Evolutionary conservation across 2,113 vertebrate species (phyloP), one percentile per base, ranked within the genome.

Genomic region (Pygoscelis antarcticus): DNA sequence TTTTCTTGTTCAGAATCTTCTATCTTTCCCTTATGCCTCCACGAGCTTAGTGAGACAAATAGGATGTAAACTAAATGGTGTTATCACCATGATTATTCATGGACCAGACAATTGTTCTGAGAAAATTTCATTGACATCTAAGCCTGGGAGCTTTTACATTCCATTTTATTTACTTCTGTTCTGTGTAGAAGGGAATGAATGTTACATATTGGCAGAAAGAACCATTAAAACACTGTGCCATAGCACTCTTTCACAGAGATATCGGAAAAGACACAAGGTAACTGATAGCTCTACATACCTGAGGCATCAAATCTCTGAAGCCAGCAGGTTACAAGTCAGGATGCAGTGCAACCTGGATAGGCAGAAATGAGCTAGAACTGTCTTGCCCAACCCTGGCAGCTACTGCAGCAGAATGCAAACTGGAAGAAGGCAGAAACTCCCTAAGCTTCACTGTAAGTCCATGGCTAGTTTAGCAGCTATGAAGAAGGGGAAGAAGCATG

Each of bases 81-180:
- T 77, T 96, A 82, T 42, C 85, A 91, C 66, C 83, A 83, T 9
- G 18, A 74, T 79, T 87, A 88, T 93, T 91, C 78, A 79, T 52
- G 71, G 57, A 46, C 11, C 19, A 87, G 60, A 40, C 16, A 77
- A 77, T 19, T 52, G 12, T 81, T 90, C 60, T 81, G 55, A 89
- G 82, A 95, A 94, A 89, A 70, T 18, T 44, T 80, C 49, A 77
- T 32, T 57, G 40, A 40, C 5, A 2, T 77, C 36, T 93, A 51
- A 66, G 27, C 44, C 64, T 66, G 27, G 34, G 26, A 90, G 61
- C 2, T 78, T 70, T 90, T 47, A 52, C 32, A 40, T 82, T 68
- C 29, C 12, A 70, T 69, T 61, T 69, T 78, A 69, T 91, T 87
- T 83, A 34, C 12, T 76, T 87, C 44, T 69, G 30, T 52, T 86